These are phyloP conservation scores for Nemoura dubitans DNA, from an alignment of 2,888 invertebrate genomes.

Conservation along the genomic window DNA sequence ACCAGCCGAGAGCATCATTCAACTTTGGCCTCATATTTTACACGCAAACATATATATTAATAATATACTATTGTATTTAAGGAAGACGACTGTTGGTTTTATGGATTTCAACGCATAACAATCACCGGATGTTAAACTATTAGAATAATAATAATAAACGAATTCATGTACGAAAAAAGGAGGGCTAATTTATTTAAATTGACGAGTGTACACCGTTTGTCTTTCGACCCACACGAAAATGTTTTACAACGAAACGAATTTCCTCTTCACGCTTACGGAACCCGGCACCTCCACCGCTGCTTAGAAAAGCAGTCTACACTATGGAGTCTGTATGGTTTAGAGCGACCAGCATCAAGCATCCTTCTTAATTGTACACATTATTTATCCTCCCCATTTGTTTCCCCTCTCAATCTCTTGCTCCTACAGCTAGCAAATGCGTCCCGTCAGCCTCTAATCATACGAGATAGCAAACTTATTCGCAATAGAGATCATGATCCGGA, in stretches of 20 bases:
- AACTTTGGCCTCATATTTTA: slow-evolving; percentile 1
- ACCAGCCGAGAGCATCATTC: not conserved
- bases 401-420: not conserved
- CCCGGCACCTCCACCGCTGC: not conserved
- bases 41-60: not conserved
- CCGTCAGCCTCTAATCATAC: not conserved
- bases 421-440: not conserved
- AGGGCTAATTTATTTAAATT: not conserved
- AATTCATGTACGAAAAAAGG: not conserved
- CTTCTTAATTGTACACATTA: not conserved
- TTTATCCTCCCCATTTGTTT: not conserved
- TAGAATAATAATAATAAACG: slow-evolving; percentile 5
- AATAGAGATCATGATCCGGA: not conserved
- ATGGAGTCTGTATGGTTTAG: no score
- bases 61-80: not conserved
- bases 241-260: not conserved
- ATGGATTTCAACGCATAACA: not conserved
- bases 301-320: not conserved
- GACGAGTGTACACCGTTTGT: not conserved
- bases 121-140: slow-evolving; percentile 18
- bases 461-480: slow-evolving; percentile 1
- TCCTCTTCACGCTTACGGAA: not conserved
- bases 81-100: not conserved
- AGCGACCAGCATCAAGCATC: not conserved
- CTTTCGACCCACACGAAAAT: not conserved